Evolutionary conservation across 2,888 invertebrate genomes (phyloP).

Genomic region (Acleris sparsana): DNA sequence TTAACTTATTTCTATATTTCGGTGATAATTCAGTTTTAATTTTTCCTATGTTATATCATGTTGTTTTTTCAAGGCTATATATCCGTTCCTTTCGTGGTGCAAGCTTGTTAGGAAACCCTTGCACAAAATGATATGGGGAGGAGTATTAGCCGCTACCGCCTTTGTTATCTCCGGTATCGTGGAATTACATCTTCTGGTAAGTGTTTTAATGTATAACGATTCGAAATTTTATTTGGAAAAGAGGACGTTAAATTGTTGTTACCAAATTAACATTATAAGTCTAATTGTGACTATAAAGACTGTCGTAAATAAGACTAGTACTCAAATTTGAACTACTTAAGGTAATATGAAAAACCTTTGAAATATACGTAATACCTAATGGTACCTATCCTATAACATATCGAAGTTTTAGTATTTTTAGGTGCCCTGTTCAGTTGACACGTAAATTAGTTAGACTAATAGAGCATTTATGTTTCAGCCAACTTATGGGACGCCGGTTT

Average conservation of each 20-base stretch:
- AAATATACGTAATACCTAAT: no score
- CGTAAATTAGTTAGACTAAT: no score
- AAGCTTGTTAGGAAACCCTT: constrained; percentile 89
- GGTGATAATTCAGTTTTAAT: not conserved
- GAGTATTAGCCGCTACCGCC: constrained; percentile 91
- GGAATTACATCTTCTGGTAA: constrained; percentile 89
- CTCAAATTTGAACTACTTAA: no score
- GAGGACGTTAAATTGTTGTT: no score
- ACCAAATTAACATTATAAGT: no score
- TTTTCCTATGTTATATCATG: not conserved
- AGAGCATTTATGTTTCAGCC: constrained; percentile 63
- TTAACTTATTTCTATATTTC: not conserved
- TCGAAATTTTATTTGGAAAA: no score
- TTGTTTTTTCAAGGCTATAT: constrained; percentile 81
- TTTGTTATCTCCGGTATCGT: constrained; percentile 95
- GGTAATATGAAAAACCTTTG: no score
- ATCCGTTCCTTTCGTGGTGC: constrained; percentile 89
- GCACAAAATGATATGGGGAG: constrained; percentile 94
- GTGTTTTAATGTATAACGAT: constrained; percentile 18
- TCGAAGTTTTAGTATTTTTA: no score
- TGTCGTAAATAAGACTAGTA: no score
- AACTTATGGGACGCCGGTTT: constrained; percentile 84
- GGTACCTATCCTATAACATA: no score
- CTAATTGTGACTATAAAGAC: no score
- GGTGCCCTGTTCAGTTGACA: no score